phyloP scores from a whole-genome alignment of 2,113 vertebrate species.

The Asarcornis scutulata region DNA sequence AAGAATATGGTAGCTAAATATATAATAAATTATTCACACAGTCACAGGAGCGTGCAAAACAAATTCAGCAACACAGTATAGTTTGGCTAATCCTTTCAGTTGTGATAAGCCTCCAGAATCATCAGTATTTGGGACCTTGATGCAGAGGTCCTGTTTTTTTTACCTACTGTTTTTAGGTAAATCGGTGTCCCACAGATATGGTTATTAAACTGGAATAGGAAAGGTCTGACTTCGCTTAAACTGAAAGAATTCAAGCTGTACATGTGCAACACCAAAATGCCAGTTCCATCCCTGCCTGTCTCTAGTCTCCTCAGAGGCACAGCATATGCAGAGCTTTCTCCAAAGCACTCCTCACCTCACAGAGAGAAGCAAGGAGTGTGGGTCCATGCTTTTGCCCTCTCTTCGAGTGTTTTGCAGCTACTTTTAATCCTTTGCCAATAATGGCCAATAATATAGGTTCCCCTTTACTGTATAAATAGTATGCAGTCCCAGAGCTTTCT shows the following conservation, averaged over 20 bases:
- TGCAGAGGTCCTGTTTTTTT: too few species aligned
- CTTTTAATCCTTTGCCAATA: neutral
- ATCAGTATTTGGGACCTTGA: neutral
- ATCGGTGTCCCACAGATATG: neutral
- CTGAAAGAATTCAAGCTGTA: neutral
- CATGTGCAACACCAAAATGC: neutral
- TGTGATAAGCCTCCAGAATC: neutral
- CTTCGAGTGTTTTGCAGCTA: neutral
- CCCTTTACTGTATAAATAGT: neutral
- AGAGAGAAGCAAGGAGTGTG: neutral
- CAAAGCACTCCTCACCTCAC: neutral
- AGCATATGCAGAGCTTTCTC: neutral
- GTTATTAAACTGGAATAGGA: neutral
- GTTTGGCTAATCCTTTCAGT: neutral
- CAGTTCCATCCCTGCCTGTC: neutral
- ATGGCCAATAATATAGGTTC: neutral
- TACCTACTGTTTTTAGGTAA: neutral
- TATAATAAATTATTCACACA: neutral
- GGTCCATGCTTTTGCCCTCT: neutral
- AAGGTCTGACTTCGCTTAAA: neutral
- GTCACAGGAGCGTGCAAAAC: neutral
- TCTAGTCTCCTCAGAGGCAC: accelerated
- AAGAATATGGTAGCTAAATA: neutral
- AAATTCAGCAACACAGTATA: neutral
- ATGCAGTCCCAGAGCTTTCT: neutral